Conservation (phyloP, 2,888 invertebrate genomes). For the Dryadula phaetusa region DNA sequence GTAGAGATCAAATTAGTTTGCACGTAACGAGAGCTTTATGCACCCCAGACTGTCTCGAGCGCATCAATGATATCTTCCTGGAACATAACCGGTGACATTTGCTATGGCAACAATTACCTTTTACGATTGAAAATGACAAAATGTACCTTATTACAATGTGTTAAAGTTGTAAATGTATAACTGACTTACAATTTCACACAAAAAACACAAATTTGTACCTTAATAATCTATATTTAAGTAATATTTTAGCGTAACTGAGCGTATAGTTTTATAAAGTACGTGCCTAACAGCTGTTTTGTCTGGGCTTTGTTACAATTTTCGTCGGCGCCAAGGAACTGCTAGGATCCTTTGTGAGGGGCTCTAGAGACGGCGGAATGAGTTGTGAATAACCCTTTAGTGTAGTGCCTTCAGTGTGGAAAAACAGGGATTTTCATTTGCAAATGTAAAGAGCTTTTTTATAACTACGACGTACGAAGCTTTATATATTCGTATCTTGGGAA, state of each 20-base stretch:
- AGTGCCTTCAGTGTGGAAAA: slow-evolving; percentile 37
- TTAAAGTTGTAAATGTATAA: slow-evolving; percentile 32
- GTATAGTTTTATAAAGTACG: slow-evolving; percentile 52
- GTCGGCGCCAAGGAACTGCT: slow-evolving; percentile 58
- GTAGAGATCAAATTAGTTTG: slow-evolving; percentile 22
- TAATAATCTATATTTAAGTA: slow-evolving; percentile 35
- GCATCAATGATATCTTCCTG: slow-evolving; percentile 55
- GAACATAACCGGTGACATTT: slow-evolving; percentile 52
- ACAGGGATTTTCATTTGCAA: slow-evolving; percentile 43
- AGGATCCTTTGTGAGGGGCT: slow-evolving; percentile 43
- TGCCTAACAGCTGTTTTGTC: slow-evolving; percentile 75
- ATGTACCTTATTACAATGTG: slow-evolving; percentile 26
- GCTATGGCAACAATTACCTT: slow-evolving; percentile 46
- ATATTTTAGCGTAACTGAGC: slow-evolving; percentile 33
- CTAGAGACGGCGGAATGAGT: slow-evolving; percentile 38
- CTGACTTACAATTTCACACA: not conserved
- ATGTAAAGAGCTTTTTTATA: slow-evolving; percentile 33
- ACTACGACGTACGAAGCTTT: slow-evolving; percentile 10
- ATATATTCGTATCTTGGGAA: slow-evolving; percentile 7
- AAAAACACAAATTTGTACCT: slow-evolving; percentile 24
- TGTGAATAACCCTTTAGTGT: slow-evolving; percentile 39
- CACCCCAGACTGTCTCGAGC: slow-evolving; percentile 61
- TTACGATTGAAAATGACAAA: slow-evolving; percentile 26
- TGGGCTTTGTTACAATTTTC: slow-evolving; percentile 68
- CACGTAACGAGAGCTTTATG: slow-evolving; percentile 51